Base-by-base conservation (phyloP, 2,113 vertebrate species). In the Eubucco bourcierii region DNA sequence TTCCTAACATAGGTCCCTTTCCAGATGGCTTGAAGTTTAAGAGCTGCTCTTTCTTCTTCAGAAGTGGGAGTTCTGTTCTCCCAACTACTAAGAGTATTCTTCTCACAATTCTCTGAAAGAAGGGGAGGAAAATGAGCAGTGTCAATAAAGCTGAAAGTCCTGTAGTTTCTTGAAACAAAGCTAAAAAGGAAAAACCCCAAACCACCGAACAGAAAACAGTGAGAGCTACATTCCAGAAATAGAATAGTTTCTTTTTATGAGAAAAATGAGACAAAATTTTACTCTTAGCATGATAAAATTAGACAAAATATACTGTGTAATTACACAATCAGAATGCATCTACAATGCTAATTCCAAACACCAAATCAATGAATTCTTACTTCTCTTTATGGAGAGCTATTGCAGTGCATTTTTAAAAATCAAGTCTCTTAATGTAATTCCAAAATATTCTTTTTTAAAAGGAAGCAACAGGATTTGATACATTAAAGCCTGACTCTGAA, bases 11-110 rank as follows among this genome's bases (percentile, higher is more conserved):
- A 97, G 20, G 79, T 44, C 16, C 97, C 96, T 96, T 92, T 97
- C 96, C 98, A 97, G 60, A 79, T 28, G 18, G 96, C 93, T 94
- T 99, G 98, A 65, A 98, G 91, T 91, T 95, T 84, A 24, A 93
- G 90, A 76, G 93, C 97, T 81, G 98, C 97, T 78, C 86, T 83
- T 60, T 53, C 94, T 95, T 98, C 98, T 74, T 95, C 71, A 47
- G 91, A 77, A 79, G 98, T 97, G 18, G 97, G 73, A 61, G 84
- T 92, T 85, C 9, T 97, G 89, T 95, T 95, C 46, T 87, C 96
- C 97, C 97, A 98, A 2, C 46, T 79, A 78, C 93, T 90, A 52
- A 93, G 82, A n/a, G 72, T 33, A 87, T 47, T 96, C 82, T 80
- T 81, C 16, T 94, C 84, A 88, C 11, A 56, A 13, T 2, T 55